These are phyloP conservation scores for Dryobotodes eremita DNA, from an alignment of 2,888 invertebrate genomes.

Conservation along the genomic window DNA sequence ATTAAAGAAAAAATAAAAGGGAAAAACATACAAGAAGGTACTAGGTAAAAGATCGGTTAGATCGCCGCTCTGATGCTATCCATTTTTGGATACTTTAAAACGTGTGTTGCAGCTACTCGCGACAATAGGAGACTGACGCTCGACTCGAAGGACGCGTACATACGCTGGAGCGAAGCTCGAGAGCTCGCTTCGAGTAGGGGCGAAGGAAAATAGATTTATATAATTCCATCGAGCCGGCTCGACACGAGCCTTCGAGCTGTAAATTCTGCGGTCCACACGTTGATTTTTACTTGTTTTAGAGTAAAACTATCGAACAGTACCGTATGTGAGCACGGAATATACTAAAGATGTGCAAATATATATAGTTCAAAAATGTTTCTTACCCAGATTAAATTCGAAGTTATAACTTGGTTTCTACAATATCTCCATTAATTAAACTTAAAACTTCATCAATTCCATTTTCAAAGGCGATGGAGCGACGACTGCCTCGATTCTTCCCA, in stretches of 20 bases:
- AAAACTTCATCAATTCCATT: background rate
- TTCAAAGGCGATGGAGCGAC: conserved; percentile 88
- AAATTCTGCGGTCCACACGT: background rate
- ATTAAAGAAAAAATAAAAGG: no score
- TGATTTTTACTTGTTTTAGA: background rate
- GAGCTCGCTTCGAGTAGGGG: background rate
- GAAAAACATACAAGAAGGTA: background rate
- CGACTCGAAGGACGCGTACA: background rate
- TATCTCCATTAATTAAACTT: background rate
- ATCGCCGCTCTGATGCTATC: no score
- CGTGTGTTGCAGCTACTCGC: no score
- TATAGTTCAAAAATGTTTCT: no score
- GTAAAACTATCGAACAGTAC: background rate
- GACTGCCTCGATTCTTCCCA: conserved; percentile 89
- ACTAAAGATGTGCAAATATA: no score
- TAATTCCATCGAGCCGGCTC: background rate
- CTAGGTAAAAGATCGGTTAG: no score
- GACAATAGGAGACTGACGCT: background rate
- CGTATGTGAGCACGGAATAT: background rate
- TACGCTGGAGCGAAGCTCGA: background rate
- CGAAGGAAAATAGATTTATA: background rate
- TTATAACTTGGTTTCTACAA: background rate
- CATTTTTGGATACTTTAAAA: no score
- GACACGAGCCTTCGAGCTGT: background rate
- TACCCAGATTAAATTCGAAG: background rate